A percentile compares a stretch with the other conserved stretches of the same genome.
These are phyloP conservation scores for Styela plicata DNA, from an alignment of 23 tunicate genomes.

Conservation along the genomic window DNA sequence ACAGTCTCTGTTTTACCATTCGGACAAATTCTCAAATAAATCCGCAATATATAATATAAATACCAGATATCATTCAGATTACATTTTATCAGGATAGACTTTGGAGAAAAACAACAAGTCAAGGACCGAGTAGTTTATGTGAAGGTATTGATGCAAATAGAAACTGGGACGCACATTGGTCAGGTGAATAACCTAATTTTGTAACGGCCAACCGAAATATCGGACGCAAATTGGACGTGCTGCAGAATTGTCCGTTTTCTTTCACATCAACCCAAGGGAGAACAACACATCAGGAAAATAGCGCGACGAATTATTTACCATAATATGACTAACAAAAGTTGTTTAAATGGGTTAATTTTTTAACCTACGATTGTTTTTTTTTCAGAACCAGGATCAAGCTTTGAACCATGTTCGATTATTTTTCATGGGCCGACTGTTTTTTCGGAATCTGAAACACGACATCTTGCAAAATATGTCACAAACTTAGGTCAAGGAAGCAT, in stretches of 20 bases:
- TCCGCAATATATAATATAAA: too few species aligned
- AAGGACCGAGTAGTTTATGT: constrained; percentile 48
- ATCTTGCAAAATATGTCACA: constrained; percentile 10
- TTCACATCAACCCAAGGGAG: too few species aligned
- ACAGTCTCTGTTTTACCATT: too few species aligned
- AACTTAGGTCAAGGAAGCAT: constrained; percentile 16
- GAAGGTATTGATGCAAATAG: constrained; percentile 61
- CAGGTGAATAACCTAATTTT: constrained; percentile 13
- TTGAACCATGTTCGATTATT: constrained; percentile 6
- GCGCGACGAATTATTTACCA: too few species aligned
- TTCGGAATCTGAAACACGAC: constrained; percentile 27
- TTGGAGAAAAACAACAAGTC: constrained; percentile 77
- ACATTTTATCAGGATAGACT: constrained; percentile 31
- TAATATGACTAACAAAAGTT: too few species aligned
- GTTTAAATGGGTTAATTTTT: too few species aligned
- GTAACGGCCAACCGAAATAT: too few species aligned
- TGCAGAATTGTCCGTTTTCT: too few species aligned
- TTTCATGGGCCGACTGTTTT: constrained; percentile 14
- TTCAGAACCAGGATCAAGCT: background rate
- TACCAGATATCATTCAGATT: too few species aligned
- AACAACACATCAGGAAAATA: too few species aligned
- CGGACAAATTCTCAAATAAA: too few species aligned
- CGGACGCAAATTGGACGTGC: too few species aligned
- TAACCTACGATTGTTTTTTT: background rate
- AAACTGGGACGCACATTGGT: constrained; percentile 19